These are phyloP conservation scores for Stichopus chloronotus DNA, from an alignment of 35 echinoderm and acorn worm genomes.

Conservation along the genomic window DNA sequence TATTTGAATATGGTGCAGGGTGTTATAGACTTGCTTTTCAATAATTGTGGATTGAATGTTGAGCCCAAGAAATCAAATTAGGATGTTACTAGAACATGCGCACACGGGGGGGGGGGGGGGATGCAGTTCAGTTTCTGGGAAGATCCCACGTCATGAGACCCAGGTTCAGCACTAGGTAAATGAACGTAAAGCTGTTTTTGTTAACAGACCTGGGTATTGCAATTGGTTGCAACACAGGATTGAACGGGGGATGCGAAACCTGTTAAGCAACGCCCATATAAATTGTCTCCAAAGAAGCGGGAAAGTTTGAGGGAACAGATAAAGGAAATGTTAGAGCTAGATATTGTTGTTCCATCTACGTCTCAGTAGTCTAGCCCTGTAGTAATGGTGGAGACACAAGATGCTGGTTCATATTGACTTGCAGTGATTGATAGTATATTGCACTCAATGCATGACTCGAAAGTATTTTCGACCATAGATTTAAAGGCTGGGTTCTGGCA, in stretches of 20 bases:
- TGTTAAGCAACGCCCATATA: conserved; percentile 2
- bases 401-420: conserved; percentile 9
- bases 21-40: not conserved
- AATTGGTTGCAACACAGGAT: not conserved
- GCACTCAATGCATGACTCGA: not conserved
- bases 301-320: conserved; percentile 10
- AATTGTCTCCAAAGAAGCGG: not conserved
- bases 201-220: not conserved
- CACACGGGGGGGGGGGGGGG: no score
- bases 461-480: conserved; percentile 8
- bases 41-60: no score
- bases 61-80: no score
- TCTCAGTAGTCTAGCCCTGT: not conserved
- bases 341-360: not conserved
- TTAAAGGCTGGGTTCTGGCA: conserved; percentile 37
- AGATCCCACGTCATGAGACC: no score
- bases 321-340: not conserved
- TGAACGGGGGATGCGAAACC: conserved; percentile 12
- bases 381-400: conserved; percentile 6
- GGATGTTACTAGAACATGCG: no score
- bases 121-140: no score
- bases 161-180: no score
- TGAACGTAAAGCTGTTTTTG: no score
- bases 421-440: conserved; percentile 29
- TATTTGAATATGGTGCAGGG: not conserved